A percentile compares a stretch with the other conserved stretches of the same genome.
Conservation (phyloP, 2,797 vertebrate species). For the Danio aesculapii region DNA sequence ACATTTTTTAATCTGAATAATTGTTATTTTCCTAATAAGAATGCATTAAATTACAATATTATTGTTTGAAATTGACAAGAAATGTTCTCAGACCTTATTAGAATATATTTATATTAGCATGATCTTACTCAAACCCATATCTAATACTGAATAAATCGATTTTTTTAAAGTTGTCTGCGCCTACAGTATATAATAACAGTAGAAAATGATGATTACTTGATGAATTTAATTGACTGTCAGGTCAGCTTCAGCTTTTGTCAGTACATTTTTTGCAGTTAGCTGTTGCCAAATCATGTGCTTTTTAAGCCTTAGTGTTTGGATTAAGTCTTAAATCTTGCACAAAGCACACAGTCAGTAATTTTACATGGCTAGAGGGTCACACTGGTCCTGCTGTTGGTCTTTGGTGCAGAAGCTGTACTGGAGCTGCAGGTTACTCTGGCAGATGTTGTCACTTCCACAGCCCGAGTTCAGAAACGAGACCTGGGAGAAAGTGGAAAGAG, state of each 20-base stretch:
- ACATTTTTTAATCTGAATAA: too few species aligned
- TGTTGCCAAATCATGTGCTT: neutral
- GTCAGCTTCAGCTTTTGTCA: neutral
- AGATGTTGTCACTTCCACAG: conserved; percentile 88
- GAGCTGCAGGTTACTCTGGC: conserved; percentile 89
- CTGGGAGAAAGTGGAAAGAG: conserved; percentile 62
- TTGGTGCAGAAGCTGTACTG: conserved; percentile 85
- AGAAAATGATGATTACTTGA: neutral
- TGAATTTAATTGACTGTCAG: neutral
- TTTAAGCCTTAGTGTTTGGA: neutral
- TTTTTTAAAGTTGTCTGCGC: too few species aligned
- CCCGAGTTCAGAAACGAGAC: conserved; percentile 88
- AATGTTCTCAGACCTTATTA: too few species aligned
- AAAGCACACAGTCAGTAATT: neutral
- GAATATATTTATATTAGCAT: too few species aligned
- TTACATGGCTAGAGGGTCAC: conserved; percentile 84
- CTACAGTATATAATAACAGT: too few species aligned
- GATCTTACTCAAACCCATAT: too few species aligned
- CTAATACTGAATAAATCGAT: too few species aligned
- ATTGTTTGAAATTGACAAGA: too few species aligned
- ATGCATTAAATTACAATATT: too few species aligned
- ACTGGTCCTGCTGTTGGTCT: conserved; percentile 81
- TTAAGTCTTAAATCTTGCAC: neutral
- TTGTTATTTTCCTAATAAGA: too few species aligned
- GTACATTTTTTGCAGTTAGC: neutral